phyloP scores from a whole-genome alignment of 2,113 vertebrate species.

The Herpetotheres cachinnans region DNA sequence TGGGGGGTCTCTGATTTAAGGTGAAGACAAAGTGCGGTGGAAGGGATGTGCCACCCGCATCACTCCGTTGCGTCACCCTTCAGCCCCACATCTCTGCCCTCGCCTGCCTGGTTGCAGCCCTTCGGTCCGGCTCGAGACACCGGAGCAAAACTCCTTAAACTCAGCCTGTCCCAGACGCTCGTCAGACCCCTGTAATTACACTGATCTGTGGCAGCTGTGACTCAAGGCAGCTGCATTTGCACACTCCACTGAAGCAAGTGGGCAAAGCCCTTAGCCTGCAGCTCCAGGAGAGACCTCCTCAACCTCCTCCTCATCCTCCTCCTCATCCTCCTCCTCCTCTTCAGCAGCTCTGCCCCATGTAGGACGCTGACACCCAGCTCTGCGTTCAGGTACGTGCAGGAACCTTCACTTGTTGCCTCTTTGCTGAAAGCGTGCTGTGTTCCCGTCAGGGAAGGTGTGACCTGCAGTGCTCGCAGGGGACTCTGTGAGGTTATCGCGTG shows the following conservation, averaged over 20 bases:
- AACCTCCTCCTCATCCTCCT: neutral
- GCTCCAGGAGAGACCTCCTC: neutral
- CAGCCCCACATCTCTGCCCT: too few species aligned
- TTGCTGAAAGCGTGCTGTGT: fast-evolving
- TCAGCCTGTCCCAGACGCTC: neutral
- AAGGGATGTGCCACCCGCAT: neutral
- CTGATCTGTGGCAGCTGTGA: neutral
- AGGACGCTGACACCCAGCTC: neutral
- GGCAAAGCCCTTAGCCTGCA: too few species aligned
- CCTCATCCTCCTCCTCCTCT: neutral
- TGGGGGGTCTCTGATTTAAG: neutral
- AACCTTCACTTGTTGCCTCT: neutral
- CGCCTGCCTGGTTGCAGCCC: neutral
- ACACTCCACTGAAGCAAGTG: neutral
- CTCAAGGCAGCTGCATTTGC: neutral
- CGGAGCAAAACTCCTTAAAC: neutral
- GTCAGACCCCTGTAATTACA: neutral
- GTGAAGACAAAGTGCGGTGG: neutral
- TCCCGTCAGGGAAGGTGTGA: neutral
- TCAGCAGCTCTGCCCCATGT: neutral
- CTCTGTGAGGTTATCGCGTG: fast-evolving
- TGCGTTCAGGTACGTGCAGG: neutral
- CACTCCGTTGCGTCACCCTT: neutral
- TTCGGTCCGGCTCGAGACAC: neutral
- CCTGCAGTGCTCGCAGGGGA: fast-evolving